phyloP scores from a whole-genome alignment of 2,797 vertebrate species.

The Molossus alvarezi region DNA sequence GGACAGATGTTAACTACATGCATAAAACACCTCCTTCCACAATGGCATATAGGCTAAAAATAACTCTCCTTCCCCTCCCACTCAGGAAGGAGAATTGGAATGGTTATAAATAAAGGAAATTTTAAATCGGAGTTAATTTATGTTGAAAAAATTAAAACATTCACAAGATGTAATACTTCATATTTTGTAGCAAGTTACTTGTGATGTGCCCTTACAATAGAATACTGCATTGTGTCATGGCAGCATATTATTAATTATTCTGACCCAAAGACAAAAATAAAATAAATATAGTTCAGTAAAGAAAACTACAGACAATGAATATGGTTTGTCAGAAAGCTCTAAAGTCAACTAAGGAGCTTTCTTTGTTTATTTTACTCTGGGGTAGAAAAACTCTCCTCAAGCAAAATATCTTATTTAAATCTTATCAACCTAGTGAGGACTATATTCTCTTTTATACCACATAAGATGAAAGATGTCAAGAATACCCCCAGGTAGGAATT shows the following conservation, averaged over 20 bases:
- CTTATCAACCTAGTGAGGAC: background rate
- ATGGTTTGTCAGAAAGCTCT: background rate
- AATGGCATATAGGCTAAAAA: background rate
- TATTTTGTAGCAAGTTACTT: conserved; percentile 26
- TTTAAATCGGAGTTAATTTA: background rate
- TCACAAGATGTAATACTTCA: background rate
- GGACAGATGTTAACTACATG: background rate
- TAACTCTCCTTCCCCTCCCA: background rate
- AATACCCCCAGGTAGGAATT: background rate
- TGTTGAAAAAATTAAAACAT: background rate
- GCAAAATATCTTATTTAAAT: background rate
- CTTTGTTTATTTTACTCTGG: background rate
- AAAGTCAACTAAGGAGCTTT: conserved; percentile 14
- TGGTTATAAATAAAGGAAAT: background rate
- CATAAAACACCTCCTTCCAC: background rate
- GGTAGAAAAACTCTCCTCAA: background rate
- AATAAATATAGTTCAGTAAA: conserved; percentile 50
- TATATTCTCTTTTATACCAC: background rate
- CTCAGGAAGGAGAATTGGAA: background rate
- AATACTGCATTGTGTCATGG: background rate
- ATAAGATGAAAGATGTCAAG: conserved; percentile 1
- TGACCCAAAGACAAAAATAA: conserved; percentile 45
- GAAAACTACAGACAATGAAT: background rate
- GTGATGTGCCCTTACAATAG: background rate
- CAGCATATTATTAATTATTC: conserved; percentile 26